Base-by-base conservation (phyloP, 1,140 invertebrate genomes). In the Sweltsa coloradensis region DNA sequence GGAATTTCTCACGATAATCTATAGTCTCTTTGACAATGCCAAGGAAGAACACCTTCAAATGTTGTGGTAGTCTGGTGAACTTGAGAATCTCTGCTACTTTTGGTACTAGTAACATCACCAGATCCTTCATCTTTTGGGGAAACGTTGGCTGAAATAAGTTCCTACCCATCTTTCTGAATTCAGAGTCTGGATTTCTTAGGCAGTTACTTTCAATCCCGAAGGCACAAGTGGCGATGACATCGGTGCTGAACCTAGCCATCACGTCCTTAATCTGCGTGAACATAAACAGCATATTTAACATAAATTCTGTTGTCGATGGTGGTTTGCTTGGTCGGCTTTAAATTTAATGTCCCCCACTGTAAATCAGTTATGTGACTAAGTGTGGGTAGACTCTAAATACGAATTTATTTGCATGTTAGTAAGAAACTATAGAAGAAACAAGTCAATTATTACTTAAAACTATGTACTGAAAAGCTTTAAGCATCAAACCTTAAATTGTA, bases 181-280 rank as follows among this genome's bases (percentile, higher is more conserved):
- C 62, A 29, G 72, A 67, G 19, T 69, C 51, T 0, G 66, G 60
- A 53, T 69, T 54, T 18, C 54, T 57, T 50, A 76, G 60, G 5
- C 66, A 69, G 49, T 75, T 67, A 16, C 67, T 68, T 37, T 75
- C 64, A 3, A 76, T 57, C 7, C 75, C 75, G 54, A 76, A 76
- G 11, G 69, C 71, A 51, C 69, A 73, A 0, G 65, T 66, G 16
- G 66, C 67, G 5, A 78, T 76, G 3, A 74, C 68, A 53, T 76
- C 73, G 13, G 72, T 74, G 3, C 68, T 71, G 43, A 69, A 75
- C 53, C 67, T 65, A 1, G 67, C 59, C 21, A 70, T 57, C 1
- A 70, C 49, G 16, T 64, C 59, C 52, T 62, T 66, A 1, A 69
- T 57, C 40, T 72, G n/a, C n/a, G n/a, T n/a, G n/a, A n/a, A n/a